A percentile compares a stretch with the other conserved stretches of the same genome.
phyloP scores from a whole-genome alignment of 2,888 invertebrate genomes.

The Drosophila greeni region DNA sequence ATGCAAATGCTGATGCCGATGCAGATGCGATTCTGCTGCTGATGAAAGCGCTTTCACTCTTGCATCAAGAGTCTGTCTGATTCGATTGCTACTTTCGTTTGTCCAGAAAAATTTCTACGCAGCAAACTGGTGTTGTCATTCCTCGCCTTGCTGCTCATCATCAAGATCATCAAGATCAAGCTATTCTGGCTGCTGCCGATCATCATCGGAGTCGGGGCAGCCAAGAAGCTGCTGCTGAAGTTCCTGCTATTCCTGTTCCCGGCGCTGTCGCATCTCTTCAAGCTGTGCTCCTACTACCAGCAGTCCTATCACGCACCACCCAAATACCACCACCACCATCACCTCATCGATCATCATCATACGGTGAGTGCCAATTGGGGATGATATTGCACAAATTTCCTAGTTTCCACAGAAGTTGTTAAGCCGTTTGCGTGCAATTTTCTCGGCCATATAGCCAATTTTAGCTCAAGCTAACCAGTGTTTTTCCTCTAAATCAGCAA shows the following conservation, averaged over 20 bases:
- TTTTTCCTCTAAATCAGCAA: neutral
- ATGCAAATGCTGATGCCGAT: constrained; percentile 17
- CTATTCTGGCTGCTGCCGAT: constrained; percentile 88
- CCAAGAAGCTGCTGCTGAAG: constrained; percentile 90
- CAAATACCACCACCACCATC: constrained; percentile 90
- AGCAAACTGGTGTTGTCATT: constrained; percentile 87
- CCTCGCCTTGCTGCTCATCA: constrained; percentile 86
- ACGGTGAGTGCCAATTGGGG: constrained; percentile 78
- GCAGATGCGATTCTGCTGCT: constrained; percentile 46
- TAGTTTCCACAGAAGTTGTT: neutral
- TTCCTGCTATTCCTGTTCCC: constrained; percentile 90
- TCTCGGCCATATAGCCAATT: neutral
- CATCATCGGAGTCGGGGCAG: constrained; percentile 88
- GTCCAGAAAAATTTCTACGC: constrained; percentile 87
- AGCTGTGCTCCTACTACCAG: constrained; percentile 90
- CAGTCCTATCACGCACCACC: constrained; percentile 84
- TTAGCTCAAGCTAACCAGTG: neutral
- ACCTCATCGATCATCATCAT: constrained; percentile 88
- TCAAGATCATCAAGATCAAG: constrained; percentile 89
- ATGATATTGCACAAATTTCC: constrained; percentile 1
- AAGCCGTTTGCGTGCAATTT: neutral
- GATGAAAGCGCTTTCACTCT: constrained; percentile 33
- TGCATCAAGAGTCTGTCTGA: constrained; percentile 21
- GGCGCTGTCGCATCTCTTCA: constrained; percentile 89
- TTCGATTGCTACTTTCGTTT: constrained; percentile 61